Evolutionary conservation across 1,140 invertebrate genomes (phyloP).

Genomic region (Arctopsyche grandis): DNA sequence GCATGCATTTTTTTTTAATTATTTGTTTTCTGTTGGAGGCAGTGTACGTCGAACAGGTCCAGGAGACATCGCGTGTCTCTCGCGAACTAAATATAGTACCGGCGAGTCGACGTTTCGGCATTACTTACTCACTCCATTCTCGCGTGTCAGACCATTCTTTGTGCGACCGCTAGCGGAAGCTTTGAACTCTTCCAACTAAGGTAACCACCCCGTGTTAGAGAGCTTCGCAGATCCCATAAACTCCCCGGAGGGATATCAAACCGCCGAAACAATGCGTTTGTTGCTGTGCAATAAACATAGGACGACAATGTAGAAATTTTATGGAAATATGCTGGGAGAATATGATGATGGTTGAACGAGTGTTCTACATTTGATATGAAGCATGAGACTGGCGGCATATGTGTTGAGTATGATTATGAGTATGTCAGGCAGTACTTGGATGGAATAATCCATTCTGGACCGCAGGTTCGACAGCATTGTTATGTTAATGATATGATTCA

Average conservation of each 20-base stretch:
- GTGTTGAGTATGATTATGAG: too few species aligned
- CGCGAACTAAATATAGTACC: constrained; percentile 27
- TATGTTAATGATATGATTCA: too few species aligned
- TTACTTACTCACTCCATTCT: constrained; percentile 32
- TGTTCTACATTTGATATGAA: too few species aligned
- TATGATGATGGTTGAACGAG: too few species aligned
- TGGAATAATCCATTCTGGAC: too few species aligned
- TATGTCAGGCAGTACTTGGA: too few species aligned
- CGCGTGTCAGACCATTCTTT: constrained; percentile 34
- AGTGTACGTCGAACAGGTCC: constrained; percentile 1
- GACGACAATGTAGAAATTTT: too few species aligned
- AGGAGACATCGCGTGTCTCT: constrained; percentile 33
- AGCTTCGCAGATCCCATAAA: background rate
- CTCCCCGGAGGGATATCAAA: background rate
- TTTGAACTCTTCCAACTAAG: constrained; percentile 29
- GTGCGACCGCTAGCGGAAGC: constrained; percentile 24
- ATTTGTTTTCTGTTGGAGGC: background rate
- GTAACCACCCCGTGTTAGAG: background rate
- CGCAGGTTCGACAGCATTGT: too few species aligned
- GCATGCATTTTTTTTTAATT: too few species aligned
- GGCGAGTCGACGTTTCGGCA: constrained; percentile 32
- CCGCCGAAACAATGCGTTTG: background rate
- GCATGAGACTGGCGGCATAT: too few species aligned
- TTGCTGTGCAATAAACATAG: background rate
- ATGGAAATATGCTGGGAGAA: too few species aligned